phyloP scores from a whole-genome alignment of 2,113 vertebrate species.

The Clupea harengus region DNA sequence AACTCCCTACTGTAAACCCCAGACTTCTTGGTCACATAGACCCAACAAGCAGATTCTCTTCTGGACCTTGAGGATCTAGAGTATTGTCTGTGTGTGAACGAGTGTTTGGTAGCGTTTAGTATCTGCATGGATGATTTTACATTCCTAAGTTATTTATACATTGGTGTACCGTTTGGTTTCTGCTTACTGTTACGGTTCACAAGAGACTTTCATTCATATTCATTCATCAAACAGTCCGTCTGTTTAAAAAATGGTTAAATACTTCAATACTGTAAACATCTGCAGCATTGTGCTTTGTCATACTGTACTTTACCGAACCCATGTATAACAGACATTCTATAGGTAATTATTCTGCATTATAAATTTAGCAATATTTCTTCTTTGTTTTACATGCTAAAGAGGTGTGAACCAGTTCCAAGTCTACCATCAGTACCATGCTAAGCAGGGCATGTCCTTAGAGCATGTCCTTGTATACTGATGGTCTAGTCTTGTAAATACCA shows the following conservation, averaged over 20 bases:
- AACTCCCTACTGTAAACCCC: background rate
- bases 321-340: background rate
- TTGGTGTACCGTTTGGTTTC: background rate
- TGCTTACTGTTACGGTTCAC: background rate
- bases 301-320: background rate
- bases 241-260: background rate
- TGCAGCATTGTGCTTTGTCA: background rate
- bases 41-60: background rate
- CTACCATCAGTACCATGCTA: background rate
- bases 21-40: background rate
- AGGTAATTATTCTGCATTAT: background rate
- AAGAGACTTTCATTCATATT: background rate
- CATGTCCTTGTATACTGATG: background rate
- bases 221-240: background rate
- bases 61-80: background rate
- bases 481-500: slow-evolving; percentile 2
- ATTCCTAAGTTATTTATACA: background rate
- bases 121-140: slow-evolving; percentile 8
- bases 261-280: background rate
- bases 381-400: background rate
- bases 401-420: background rate
- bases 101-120: background rate
- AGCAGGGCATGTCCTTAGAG: background rate
- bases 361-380: slow-evolving; percentile 6
- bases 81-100: background rate